A percentile compares a stretch with the other conserved stretches of the same genome.
These are phyloP conservation scores for Corticium candelabrum DNA, from an alignment of 37 sponge, comb jelly and placozoan genomes.

Conservation along the genomic window DNA sequence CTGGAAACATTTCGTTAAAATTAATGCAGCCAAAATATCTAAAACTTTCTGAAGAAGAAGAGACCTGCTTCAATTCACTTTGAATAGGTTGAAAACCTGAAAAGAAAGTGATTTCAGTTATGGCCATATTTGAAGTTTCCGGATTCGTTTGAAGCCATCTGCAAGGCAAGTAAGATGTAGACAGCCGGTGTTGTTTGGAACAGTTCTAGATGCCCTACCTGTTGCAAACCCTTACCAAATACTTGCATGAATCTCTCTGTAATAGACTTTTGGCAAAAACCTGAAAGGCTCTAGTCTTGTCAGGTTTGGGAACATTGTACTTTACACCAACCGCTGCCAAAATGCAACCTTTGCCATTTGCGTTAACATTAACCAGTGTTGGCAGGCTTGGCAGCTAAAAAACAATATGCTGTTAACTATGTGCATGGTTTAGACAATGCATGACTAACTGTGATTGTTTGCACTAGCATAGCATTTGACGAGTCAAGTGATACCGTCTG, in stretches of 20 bases:
- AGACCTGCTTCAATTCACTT: not conserved
- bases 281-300: not conserved
- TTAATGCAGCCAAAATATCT: no score
- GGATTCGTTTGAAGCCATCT: not conserved
- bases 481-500: not conserved
- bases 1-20: no score
- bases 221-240: no score
- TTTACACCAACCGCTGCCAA: not conserved
- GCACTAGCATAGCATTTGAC: not conserved
- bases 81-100: not conserved
- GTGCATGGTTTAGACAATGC: no score
- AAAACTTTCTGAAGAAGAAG: not conserved
- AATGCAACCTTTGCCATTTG: not conserved
- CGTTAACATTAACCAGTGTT: not conserved
- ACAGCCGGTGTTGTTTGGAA: not conserved
- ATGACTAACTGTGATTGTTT: not conserved
- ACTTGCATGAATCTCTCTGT: no score
- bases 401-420: no score
- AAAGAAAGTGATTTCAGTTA: not conserved
- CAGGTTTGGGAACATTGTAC: not conserved
- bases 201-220: not conserved
- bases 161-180: not conserved
- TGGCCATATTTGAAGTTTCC: not conserved
- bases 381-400: not conserved
- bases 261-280: no score